These are phyloP conservation scores for Cryptocheilus praepositus DNA, from an alignment of 2,888 invertebrate genomes.

Conservation along the genomic window DNA sequence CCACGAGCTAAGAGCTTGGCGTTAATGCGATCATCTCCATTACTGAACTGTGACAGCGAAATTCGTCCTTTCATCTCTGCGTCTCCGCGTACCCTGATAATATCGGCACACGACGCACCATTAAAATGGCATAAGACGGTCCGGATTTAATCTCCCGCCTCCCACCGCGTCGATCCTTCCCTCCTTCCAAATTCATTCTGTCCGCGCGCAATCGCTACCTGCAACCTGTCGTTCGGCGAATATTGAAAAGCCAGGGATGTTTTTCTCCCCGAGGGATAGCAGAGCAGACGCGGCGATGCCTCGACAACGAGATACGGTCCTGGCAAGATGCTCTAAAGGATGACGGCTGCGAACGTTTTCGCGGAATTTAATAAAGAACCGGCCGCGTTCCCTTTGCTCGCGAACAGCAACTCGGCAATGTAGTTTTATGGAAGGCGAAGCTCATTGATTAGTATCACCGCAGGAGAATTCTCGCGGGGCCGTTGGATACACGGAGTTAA, in stretches of 20 bases:
- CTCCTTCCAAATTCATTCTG: neutral
- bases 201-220: constrained; percentile 19
- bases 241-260: constrained; percentile 41
- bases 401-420: constrained; percentile 23
- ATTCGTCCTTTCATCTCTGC: too few species aligned
- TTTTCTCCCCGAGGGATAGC: neutral
- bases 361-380: constrained; percentile 50
- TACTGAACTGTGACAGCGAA: too few species aligned
- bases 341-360: constrained; percentile 26
- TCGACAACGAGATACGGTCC: constrained; percentile 21
- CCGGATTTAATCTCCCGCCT: too few species aligned
- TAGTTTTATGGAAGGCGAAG: too few species aligned
- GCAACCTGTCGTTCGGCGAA: constrained; percentile 41
- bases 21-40: too few species aligned
- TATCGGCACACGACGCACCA: too few species aligned
- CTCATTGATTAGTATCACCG: constrained; percentile 27
- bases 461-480: constrained; percentile 23
- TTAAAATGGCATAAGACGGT: too few species aligned
- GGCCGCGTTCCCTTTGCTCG: constrained; percentile 30
- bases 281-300: neutral
- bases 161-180: neutral
- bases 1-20: too few species aligned
- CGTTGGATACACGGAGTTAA: constrained; percentile 14
- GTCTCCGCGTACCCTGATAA: too few species aligned
- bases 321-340: constrained; percentile 10